Evolutionary conservation across 2,113 vertebrate genomes (phyloP), one percentile per base, ranked within the genome.

Genomic region (Chaetorhynchus papuensis): DNA sequence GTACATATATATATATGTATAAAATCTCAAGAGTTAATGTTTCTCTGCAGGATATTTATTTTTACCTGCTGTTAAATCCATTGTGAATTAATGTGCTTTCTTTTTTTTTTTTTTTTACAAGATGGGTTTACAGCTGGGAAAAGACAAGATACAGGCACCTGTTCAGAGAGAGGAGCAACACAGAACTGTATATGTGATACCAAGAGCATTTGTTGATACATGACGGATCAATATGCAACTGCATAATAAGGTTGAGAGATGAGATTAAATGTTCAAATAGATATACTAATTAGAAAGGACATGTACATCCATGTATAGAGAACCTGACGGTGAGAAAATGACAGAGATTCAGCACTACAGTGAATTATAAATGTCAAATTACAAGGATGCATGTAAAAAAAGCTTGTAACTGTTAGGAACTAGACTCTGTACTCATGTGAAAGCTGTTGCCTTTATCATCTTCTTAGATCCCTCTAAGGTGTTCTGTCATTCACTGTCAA

Each of bases 331-430:
- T 90, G 93, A 94, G 94, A 97, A 97, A 98, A 97, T 97, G 97
- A 98, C 97, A 97, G 96, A 97, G 96, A 97, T 89, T 95, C 96
- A 90, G 89, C 94, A 87, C 93, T 80, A 94, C 79, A 16, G 96
- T 97, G 96, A 97, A 98, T 98, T 98, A 97, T 97, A 98, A 98
- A 98, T 98, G 97, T 97, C 97, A 98, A 97, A 97, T 97, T 98
- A 97, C 96, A 93, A 91, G 95, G 94, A 97, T 95, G 97, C 95
- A 96, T 96, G 91, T 97, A 95, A 97, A 97, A 96, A 97, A 97
- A 95, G 94, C 94, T 91, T 96, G 97, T 96, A 97, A 95, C 97
- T 97, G 95, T 97, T 98, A 98, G 94, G 95, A 96, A 94, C 76
- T 94, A 96, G 94, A 95, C 65, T 97, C 90, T 68, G 61, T 90